Evolutionary conservation across 1,140 invertebrate species (phyloP).

Genomic region (Samia ricini): DNA sequence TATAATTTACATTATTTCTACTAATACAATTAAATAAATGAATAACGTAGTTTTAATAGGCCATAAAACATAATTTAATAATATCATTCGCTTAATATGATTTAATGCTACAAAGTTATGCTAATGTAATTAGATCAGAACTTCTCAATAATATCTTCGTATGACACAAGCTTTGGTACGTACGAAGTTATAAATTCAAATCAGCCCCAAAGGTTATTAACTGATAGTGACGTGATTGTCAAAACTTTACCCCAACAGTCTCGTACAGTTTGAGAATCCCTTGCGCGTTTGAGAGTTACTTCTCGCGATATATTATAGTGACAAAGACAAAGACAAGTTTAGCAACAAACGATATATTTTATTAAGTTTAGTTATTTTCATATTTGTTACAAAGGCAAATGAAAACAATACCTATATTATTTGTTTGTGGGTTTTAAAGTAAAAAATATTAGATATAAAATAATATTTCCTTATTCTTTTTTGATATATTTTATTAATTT

Average conservation of each 20-base stretch:
- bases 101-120: background rate
- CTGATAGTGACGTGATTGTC: conserved; percentile 66
- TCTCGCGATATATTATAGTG: conserved; percentile 25
- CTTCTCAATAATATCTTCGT: background rate
- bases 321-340: conserved; percentile 24
- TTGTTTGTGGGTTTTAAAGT: no score
- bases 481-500: no score
- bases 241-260: conserved; percentile 54
- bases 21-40: no score
- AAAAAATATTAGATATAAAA: no score
- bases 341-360: conserved; percentile 20
- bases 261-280: conserved; percentile 52
- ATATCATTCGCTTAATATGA: background rate
- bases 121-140: background rate
- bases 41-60: no score
- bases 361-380: no score
- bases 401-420: no score
- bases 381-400: no score
- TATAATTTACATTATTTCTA: no score
- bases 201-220: conserved; percentile 48
- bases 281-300: conserved; percentile 57
- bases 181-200: conserved; percentile 48
- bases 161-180: background rate
- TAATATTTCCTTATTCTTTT: no score
- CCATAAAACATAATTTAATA: no score